Evolutionary conservation across 2,797 vertebrate species (phyloP), one percentile per base, ranked within the genome.

Genomic region (Balearica regulorum): DNA sequence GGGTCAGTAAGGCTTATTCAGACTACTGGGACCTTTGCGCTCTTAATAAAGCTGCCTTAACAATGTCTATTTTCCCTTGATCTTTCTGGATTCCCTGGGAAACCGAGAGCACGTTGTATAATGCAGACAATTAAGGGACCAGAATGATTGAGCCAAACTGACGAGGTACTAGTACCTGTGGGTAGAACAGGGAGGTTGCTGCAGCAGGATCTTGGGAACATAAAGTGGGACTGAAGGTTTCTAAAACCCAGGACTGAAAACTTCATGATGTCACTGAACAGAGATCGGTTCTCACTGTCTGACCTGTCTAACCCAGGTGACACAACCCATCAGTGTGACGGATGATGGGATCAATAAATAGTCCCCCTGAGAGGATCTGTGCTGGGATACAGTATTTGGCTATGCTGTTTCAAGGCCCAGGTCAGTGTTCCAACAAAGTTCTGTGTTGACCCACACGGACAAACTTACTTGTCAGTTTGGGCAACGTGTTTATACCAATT

Each of bases 371-470:
- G 21, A 82, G 29, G 16, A 66, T 12, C 21, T 43, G 20, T 69
- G 54, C n/a, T 89, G 35, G 8, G 18, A 79, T 31, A 31, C 9
- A 61, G 26, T 19, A 22, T 7, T 66, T 73, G 33, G 13, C 4
- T 39, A 4, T 25, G 8, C 16, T 22, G 8, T 44, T 89, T 89
- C 35, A 79, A 84, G 65, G n/a, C 6, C 16, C 13, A 65, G 18
- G 35, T 35, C 44, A 62, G 3, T 19, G 17, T 65, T 90, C 35
- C n/a, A 75, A 28, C 20, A 71, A 72, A 54, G 7, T 48, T 26
- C 4, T 76, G 19, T 13, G 25, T 3, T 58, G 18, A 39, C 5
- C 18, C 26, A 46, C 0, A 0, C 33, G 61, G 55, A 57, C 14
- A 68, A 71, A 75, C 7, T n/a, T n/a, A 44, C 11, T 37, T 44